Base-by-base conservation (phyloP, 1,140 invertebrate species). In the Pseudachorutes palmiensis region DNA sequence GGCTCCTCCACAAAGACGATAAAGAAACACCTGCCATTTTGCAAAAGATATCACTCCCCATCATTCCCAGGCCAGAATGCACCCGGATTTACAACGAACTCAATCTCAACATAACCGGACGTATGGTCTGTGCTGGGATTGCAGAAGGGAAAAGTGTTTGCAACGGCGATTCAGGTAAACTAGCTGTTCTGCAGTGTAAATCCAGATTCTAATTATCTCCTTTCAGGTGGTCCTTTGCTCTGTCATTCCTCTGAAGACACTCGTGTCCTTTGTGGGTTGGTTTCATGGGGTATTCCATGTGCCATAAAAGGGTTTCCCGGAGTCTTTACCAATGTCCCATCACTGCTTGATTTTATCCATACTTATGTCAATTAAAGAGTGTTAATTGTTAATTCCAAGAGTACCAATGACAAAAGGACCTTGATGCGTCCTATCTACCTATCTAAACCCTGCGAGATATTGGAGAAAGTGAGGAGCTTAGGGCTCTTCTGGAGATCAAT, bases 231-330 rank as follows among this genome's bases (percentile, higher is more conserved):
- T 14, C 51, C 51, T 16, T 22, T 55, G 5, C 24, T 55, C 5
- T 55, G 51, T 22, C 12, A 19, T 14, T 9, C 3, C 5, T 5
- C 3, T 55, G 51, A 55, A 55, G 24, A 22, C 9, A 55, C 3
- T 16, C 9, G 51, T 22, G 51, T 55, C 51, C 51, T 55, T 24
- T 55, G 51, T 55, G 51, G 51, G 3, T 26, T 55, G 14, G 51
- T 55, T 9, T 55, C 51, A 9, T 55, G 51, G 51, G 51, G 51
- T 5, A 55, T 55, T 55, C 51, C 51, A 16, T 55, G 51, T 55
- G 51, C 51, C 24, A 26, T 55, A 5, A 9, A 55, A 24, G 51
- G 51, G 12, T 55, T 14, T 55, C 51, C 51, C 9, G 51, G 14
- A 5, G 51, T 55, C 9, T 55, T 55, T 24, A 55, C 51, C 51